These are phyloP conservation scores for Celastrina argiolus DNA, from an alignment of 2,888 invertebrate species.

Conservation along the genomic window DNA sequence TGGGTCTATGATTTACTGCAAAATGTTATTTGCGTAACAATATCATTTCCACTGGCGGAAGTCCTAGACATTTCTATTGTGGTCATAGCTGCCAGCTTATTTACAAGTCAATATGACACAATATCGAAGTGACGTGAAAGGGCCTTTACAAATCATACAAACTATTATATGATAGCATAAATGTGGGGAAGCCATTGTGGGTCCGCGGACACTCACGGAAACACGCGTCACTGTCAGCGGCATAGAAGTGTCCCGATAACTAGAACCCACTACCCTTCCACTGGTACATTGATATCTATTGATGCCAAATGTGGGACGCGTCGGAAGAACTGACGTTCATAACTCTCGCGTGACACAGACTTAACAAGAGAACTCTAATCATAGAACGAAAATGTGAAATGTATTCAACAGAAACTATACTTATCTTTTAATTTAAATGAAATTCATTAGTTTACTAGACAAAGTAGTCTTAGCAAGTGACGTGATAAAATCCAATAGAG, in stretches of 20 bases:
- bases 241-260: conserved; percentile 17
- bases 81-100: not conserved
- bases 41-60: not conserved
- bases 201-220: conserved; percentile 66
- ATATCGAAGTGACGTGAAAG: conserved; percentile 54
- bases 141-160: conserved; percentile 65
- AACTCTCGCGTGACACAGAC: not conserved
- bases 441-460: too few relatives aligned
- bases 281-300: not conserved
- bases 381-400: too few relatives aligned
- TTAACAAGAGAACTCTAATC: too few relatives aligned
- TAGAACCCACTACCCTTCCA: conserved; percentile 12
- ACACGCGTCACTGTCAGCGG: conserved; percentile 63
- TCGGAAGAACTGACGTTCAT: conserved; percentile 1
- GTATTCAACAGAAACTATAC: too few relatives aligned
- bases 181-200: conserved; percentile 64
- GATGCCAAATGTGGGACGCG: not conserved
- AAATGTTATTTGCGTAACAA: not conserved
- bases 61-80: not conserved
- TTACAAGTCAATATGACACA: conserved; percentile 35
- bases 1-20: too few relatives aligned
- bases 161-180: conserved; percentile 56
- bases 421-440: not conserved
- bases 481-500: too few relatives aligned
- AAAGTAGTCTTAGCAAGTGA: too few relatives aligned